Base-by-base conservation (phyloP, 1,140 invertebrate genomes). In the Scaptodrosophila lebanonensis region DNA sequence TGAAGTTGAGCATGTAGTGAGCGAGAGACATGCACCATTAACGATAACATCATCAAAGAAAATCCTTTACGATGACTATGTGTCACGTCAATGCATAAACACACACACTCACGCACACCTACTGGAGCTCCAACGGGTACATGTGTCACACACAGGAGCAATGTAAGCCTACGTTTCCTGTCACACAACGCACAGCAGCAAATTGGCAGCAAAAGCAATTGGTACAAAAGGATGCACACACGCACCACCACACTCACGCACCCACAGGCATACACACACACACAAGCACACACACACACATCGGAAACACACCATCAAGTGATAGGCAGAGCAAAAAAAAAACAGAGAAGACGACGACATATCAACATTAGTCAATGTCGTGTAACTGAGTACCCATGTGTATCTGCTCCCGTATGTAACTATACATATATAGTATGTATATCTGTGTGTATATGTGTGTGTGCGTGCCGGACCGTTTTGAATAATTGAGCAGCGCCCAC, bases 351-450 rank as follows among this genome's bases (percentile, higher is more conserved):
- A 72, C 63, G 64, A 65, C 73, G 64, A 72, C 72, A 72, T 68
- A 79, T 79, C 75, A 79, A 79, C 73, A 79, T 79, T 79, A 79
- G 75, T 82, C 73, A 79, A 79, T 79, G 73, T 79, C 73, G 73
- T 68, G 68, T 65, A 79, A 66, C 68, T 47, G 56, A 63, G 56
- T 68, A 72, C 63, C 72, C 73, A 43, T 72, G 64, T 79, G 67
- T 77, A 79, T 58, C 62, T 63, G 39, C 48, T 61, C 52, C 35
- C 35, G 27, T n/a, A n/a, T n/a, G n/a, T n/a, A n/a, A n/a, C n/a
- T n/a, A n/a, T n/a, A n/a, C n/a, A n/a, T n/a, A n/a, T n/a, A n/a
- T n/a, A n/a, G n/a, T n/a, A n/a, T n/a, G n/a, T 27, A 30, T 53
- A 59, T 62, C 52, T 35, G 25, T 20, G 38, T 20, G 20, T 29